Evolutionary conservation across 2,888 invertebrate species (phyloP).

Genomic region (Oligia fasciuncula): DNA sequence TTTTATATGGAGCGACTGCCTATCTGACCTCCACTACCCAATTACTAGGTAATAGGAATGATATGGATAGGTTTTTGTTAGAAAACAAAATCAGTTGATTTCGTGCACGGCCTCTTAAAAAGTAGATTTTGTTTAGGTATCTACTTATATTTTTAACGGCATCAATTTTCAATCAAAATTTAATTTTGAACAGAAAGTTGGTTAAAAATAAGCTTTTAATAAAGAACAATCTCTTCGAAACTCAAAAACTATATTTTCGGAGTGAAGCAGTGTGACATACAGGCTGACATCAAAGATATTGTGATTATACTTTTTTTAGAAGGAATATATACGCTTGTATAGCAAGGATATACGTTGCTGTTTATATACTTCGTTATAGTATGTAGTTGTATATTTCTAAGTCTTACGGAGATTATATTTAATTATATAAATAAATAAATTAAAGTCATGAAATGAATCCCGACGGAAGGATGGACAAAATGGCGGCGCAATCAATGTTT

Average conservation of each 20-base stretch:
- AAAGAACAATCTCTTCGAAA: neutral
- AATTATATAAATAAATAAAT: constrained; percentile 29
- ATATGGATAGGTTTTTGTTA: no score
- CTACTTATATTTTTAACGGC: neutral
- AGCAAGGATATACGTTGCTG: constrained; percentile 61
- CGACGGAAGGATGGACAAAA: neutral
- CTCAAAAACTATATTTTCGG: neutral
- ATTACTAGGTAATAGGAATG: no score
- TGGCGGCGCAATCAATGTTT: constrained; percentile 3
- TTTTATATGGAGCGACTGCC: no score
- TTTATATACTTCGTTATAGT: constrained; percentile 61
- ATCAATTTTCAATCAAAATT: neutral
- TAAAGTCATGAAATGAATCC: constrained; percentile 32
- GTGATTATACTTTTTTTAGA: constrained; percentile 64
- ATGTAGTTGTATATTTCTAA: constrained; percentile 62
- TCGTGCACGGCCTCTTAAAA: no score
- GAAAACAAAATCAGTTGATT: no score
- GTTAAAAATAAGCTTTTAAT: neutral
- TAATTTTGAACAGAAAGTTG: neutral
- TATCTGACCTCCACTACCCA: no score
- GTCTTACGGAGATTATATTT: constrained; percentile 48
- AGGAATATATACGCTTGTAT: constrained; percentile 64
- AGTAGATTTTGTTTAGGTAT: no score
- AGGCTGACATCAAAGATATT: constrained; percentile 48
- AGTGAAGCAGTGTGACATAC: constrained; percentile 25